Evolutionary conservation across 2,113 vertebrate genomes (phyloP).

Genomic region (Atherinomorus stipes): DNA sequence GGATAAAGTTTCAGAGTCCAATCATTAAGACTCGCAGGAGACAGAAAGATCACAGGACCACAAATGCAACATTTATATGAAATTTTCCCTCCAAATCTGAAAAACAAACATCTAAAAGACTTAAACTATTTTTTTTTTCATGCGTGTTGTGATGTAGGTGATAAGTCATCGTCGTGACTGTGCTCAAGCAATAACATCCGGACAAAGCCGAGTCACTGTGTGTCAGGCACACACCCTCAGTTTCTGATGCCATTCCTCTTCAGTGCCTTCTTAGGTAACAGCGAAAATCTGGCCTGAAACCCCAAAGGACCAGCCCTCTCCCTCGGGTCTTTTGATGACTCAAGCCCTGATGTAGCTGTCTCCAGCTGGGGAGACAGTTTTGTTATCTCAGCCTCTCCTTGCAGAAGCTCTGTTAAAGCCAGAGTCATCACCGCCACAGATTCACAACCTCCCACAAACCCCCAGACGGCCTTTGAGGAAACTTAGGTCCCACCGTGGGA

Average conservation of each 20-base stretch:
- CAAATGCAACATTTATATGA: background rate
- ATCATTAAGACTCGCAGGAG: background rate
- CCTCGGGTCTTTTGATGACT: constrained; percentile 46
- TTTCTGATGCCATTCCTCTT: constrained; percentile 21
- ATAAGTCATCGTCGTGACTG: constrained; percentile 10
- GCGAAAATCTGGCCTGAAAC: constrained; percentile 25
- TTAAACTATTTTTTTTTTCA: constrained; percentile 3
- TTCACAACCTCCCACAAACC: constrained; percentile 26
- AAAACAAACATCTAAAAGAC: background rate
- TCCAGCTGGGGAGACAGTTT: constrained; percentile 36
- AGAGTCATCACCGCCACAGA: constrained; percentile 23
- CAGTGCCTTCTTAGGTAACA: constrained; percentile 9
- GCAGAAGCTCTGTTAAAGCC: constrained; percentile 20
- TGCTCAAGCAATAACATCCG: background rate
- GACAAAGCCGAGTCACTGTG: constrained; percentile 17
- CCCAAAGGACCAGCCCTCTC: constrained; percentile 25
- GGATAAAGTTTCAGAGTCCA: background rate
- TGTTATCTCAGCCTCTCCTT: constrained; percentile 37
- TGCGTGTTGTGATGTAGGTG: background rate
- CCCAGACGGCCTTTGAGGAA: constrained; percentile 1
- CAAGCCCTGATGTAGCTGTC: constrained; percentile 30
- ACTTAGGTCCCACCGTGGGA: background rate
- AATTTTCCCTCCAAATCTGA: background rate
- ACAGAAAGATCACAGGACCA: background rate
- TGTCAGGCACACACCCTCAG: constrained; percentile 28